Evolutionary conservation across 2,113 vertebrate species (phyloP).

Genomic region (Bagarius yarrelli): DNA sequence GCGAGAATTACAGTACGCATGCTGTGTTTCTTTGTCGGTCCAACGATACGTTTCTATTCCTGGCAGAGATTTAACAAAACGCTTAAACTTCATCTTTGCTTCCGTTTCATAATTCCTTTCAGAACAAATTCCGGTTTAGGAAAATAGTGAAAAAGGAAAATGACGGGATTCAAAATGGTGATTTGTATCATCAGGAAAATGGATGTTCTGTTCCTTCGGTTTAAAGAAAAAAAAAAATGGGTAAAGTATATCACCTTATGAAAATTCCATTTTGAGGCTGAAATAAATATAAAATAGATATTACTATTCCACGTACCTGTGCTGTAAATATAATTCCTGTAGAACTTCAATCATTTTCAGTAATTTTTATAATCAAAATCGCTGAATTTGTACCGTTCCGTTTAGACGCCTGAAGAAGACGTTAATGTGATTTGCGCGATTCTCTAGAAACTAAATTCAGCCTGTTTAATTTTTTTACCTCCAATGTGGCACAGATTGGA

Average conservation of each 20-base stretch:
- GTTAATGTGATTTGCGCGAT: too few relatives aligned
- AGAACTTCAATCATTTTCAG: too few relatives aligned
- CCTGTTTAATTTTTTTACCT: too few relatives aligned
- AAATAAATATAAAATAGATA: too few relatives aligned
- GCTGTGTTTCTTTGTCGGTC: not conserved
- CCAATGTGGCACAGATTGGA: too few relatives aligned
- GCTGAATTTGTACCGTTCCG: too few relatives aligned
- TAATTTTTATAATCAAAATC: too few relatives aligned
- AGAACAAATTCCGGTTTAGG: too few relatives aligned
- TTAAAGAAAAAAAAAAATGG: not conserved
- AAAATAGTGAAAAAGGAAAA: not conserved
- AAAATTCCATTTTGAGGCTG: not conserved
- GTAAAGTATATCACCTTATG: not conserved
- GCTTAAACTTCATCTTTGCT: not conserved
- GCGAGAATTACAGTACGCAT: constrained; percentile 15
- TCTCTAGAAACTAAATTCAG: too few relatives aligned
- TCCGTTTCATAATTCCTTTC: not conserved
- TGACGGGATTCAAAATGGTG: not conserved
- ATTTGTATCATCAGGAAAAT: not conserved
- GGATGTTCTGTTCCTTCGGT: not conserved
- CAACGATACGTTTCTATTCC: not conserved
- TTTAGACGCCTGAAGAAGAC: too few relatives aligned
- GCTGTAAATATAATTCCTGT: too few relatives aligned
- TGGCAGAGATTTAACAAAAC: not conserved
- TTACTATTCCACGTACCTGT: too few relatives aligned